Base-by-base conservation (phyloP, 2,113 vertebrate genomes). In the Mandrillus leucophaeus region DNA sequence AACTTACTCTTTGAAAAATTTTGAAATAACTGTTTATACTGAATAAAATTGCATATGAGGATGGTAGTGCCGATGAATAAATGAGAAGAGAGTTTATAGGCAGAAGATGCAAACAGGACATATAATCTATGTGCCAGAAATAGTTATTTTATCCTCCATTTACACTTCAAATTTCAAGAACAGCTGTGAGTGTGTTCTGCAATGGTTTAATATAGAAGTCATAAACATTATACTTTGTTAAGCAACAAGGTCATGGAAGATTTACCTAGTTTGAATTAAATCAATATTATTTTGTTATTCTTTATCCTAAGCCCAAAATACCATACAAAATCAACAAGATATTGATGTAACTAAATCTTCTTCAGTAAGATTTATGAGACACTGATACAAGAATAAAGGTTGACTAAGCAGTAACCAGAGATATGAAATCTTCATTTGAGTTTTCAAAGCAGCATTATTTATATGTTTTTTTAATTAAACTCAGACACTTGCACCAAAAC, bases 241-340 rank as follows among this genome's bases (percentile, higher is more conserved):
- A 98, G 40, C 52, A 95, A 93, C 97, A 98, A 99, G 97, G 98
- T 98, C 98, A 96, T 85, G 35, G 96, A 98, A 98, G 97, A 98
- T 98, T 98, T 98, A 97, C 93, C 76, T 96, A 97, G 87, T 86
- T 97, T 64, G 80, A 97, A 97, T 95, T 90, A 96, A 97, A 98
- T 99, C 98, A 90, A 98, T 98, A 98, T 89, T 8, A 97, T 97
- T 99, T 98, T 98, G 98, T 98, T 98, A 98, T 95, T 96, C 92
- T 97, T 98, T 98, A 98, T 97, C 91, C 72, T 89, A 75, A 98
- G 40, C 86, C 40, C 68, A 97, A 98, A 98, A 97, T 73, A 93
- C 76, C 72, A 97, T 91, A 96, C 81, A 98, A 98, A 99, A 98
- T 98, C 98, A 98, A 98, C 95, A 98, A 91, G 43, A 27, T 98